Conservation (phyloP, 2,113 vertebrate species). For the Tamias sibiricus region DNA sequence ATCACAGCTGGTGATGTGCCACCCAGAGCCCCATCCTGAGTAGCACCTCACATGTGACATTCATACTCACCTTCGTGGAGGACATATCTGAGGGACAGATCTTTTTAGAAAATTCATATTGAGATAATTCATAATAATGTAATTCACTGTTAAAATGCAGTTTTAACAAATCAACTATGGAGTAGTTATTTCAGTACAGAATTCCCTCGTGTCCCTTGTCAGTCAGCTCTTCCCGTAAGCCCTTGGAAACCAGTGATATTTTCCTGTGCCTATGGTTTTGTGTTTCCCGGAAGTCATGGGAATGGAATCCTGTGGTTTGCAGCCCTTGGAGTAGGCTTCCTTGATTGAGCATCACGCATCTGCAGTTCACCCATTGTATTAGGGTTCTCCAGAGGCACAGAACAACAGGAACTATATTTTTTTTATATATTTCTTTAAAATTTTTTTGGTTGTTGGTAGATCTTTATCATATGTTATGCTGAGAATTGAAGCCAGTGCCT, state of each 20-base stretch:
- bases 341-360: too few species aligned
- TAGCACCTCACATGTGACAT: background rate
- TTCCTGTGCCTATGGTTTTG: background rate
- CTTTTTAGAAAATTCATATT: too few species aligned
- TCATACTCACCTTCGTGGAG: background rate
- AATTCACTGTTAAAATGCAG: background rate
- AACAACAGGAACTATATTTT: too few species aligned
- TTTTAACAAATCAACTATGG: background rate
- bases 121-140: background rate
- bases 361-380: background rate
- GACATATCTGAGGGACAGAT: background rate
- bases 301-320: too few species aligned
- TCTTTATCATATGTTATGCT: too few species aligned
- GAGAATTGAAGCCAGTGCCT: too few species aligned
- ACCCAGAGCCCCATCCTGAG: accelerated
- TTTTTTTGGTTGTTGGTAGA: too few species aligned
- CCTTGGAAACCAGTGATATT: background rate
- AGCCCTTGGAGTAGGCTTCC: too few species aligned
- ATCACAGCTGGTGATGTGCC: too few species aligned
- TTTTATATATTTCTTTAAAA: too few species aligned
- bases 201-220: background rate
- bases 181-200: background rate
- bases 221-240: background rate
- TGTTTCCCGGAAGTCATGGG: background rate
- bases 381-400: too few species aligned